phyloP scores from a whole-genome alignment of 2,113 vertebrate species.

The Todiramphus saurophagus region DNA sequence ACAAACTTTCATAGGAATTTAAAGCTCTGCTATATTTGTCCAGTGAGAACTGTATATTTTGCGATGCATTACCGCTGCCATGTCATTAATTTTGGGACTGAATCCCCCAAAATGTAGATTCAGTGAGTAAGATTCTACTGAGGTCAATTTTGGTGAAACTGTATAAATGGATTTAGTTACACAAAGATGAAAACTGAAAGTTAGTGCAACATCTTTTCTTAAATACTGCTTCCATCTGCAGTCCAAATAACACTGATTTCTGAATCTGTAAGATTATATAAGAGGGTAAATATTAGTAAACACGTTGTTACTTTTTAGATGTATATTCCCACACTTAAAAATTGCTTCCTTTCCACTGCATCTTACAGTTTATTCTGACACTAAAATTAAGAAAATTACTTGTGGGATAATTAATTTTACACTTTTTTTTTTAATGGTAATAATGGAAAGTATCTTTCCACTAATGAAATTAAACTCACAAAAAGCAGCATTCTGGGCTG shows the following conservation, averaged over 20 bases:
- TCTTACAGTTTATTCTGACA: neutral
- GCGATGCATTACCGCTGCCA: neutral
- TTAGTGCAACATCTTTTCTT: neutral
- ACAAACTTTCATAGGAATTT: neutral
- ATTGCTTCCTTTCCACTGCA: neutral
- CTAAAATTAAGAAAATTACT: neutral
- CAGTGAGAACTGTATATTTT: neutral
- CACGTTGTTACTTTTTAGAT: neutral
- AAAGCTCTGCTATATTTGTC: neutral
- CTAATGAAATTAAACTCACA: neutral
- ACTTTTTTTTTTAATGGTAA: neutral
- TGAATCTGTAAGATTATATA: neutral
- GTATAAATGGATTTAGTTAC: slow-evolving; percentile 10
- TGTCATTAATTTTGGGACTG: neutral
- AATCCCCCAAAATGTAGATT: neutral
- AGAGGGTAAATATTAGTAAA: neutral
- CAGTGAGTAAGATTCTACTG: neutral
- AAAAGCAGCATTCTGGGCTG: neutral
- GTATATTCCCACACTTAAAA: neutral
- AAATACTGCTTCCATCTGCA: neutral
- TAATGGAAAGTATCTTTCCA: neutral
- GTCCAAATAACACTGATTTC: neutral
- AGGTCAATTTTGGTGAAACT: neutral
- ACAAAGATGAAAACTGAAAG: neutral
- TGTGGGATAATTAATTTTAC: neutral